Evolutionary conservation across 2,888 invertebrate genomes (phyloP).

Genomic region (Poecilobothrus nobilitatus): DNA sequence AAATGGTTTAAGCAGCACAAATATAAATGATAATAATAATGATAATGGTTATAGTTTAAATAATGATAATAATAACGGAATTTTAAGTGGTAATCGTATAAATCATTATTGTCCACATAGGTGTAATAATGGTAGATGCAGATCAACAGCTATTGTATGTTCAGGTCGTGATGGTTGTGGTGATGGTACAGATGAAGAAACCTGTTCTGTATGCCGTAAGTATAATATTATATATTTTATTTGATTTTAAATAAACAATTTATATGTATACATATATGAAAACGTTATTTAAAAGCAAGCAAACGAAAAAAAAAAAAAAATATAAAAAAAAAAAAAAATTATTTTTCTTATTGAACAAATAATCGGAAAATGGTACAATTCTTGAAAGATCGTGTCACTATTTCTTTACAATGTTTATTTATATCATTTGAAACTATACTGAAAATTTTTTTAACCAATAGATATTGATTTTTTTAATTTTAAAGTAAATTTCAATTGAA

Average conservation of each 20-base stretch:
- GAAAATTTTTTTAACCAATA: too few species aligned
- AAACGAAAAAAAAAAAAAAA: background rate
- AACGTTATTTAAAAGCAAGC: too few species aligned
- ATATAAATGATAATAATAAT: slow-evolving; percentile 17
- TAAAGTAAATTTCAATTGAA: too few species aligned
- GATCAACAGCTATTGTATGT: slow-evolving; percentile 82
- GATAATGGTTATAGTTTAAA: background rate
- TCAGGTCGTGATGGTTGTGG: slow-evolving; percentile 87
- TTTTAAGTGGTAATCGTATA: slow-evolving; percentile 20
- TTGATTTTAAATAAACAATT: background rate
- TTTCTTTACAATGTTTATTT: too few species aligned
- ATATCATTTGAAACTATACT: too few species aligned
- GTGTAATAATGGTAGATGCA: slow-evolving; percentile 78
- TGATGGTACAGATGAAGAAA: slow-evolving; percentile 78
- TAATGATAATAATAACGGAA: background rate
- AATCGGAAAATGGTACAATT: too few species aligned
- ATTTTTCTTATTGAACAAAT: too few species aligned
- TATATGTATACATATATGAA: too few species aligned
- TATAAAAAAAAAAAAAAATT: too few species aligned
- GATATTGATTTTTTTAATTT: too few species aligned
- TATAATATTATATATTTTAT: slow-evolving; percentile 30
- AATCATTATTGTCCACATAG: slow-evolving; percentile 62
- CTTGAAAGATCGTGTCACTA: too few species aligned
- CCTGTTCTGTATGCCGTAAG: slow-evolving; percentile 82
- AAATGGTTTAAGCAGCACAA: slow-evolving; percentile 29